Conservation (phyloP, 2,113 vertebrate genomes). For the Anas platyrhynchos region DNA sequence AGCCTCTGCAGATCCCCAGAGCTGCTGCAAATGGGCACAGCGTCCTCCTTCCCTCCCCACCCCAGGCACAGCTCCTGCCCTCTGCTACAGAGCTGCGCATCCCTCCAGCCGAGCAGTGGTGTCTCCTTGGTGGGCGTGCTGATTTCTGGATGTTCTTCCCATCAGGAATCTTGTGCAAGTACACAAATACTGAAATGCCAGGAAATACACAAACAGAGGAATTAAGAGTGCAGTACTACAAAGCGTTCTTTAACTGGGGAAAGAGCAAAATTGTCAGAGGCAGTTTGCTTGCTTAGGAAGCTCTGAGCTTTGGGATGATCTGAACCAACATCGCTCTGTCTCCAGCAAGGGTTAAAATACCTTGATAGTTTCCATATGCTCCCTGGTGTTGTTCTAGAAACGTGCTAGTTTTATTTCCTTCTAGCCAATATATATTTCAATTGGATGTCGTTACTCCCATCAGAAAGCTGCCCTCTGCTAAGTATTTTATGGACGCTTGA, state of each 20-base stretch:
- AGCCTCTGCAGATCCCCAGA: not conserved
- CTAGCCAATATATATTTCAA: not conserved
- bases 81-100: not conserved
- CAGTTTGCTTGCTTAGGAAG: not conserved
- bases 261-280: not conserved
- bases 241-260: not conserved
- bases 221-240: not conserved
- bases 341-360: not conserved
- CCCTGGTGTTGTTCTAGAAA: slow-evolving; percentile 1
- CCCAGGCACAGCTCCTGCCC: not conserved
- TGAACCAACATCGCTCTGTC: not conserved
- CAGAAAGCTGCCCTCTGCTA: slow-evolving; percentile 50
- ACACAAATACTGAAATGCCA: not conserved
- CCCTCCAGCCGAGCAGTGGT: not conserved
- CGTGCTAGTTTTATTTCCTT: slow-evolving; percentile 3
- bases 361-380: slow-evolving; percentile 11
- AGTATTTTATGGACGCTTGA: slow-evolving; percentile 40
- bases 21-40: not conserved
- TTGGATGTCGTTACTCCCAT: slow-evolving; percentile 16
- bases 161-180: not conserved
- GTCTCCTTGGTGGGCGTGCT: not conserved
- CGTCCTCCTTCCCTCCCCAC: not conserved
- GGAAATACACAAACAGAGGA: not conserved
- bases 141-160: not conserved
- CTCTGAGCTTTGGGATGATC: not conserved